Conservation (phyloP, 2,113 vertebrate genomes). For the Grallaria varia region DNA sequence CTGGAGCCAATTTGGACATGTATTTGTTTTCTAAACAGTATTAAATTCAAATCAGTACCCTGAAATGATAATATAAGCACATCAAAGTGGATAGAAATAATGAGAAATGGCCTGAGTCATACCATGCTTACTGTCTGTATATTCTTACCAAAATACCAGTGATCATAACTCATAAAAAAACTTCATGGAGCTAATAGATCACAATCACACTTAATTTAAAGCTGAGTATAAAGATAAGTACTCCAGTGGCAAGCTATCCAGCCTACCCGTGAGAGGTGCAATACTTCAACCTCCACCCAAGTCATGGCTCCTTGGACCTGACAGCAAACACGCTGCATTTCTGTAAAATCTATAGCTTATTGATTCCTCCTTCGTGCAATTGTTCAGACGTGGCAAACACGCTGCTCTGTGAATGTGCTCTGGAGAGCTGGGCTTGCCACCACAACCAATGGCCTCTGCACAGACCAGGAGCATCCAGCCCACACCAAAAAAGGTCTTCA, state of each 20-base stretch:
- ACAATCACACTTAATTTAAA: not conserved
- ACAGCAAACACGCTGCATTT: not conserved
- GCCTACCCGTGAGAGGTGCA: not conserved
- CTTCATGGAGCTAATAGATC: not conserved
- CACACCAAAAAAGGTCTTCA: no score
- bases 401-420: not conserved
- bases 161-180: conserved; percentile 21
- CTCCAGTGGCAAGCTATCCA: not conserved
- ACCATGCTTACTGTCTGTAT: not conserved
- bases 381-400: not conserved
- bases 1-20: not conserved
- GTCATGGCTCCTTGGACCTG: not conserved
- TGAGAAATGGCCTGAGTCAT: not conserved
- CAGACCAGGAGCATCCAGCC: no score
- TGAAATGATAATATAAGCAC: not conserved
- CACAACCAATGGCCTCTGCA: not conserved
- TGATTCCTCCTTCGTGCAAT: not conserved
- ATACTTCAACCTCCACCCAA: not conserved
- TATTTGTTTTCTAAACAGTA: conserved; percentile 22
- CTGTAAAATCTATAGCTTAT: not conserved
- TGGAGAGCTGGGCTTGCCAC: not conserved
- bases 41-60: conserved; percentile 13
- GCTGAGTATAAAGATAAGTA: not conserved
- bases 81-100: not conserved
- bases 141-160: not conserved